Base-by-base conservation (phyloP, 1,140 invertebrate species). In the Calephelis virginiensis region DNA sequence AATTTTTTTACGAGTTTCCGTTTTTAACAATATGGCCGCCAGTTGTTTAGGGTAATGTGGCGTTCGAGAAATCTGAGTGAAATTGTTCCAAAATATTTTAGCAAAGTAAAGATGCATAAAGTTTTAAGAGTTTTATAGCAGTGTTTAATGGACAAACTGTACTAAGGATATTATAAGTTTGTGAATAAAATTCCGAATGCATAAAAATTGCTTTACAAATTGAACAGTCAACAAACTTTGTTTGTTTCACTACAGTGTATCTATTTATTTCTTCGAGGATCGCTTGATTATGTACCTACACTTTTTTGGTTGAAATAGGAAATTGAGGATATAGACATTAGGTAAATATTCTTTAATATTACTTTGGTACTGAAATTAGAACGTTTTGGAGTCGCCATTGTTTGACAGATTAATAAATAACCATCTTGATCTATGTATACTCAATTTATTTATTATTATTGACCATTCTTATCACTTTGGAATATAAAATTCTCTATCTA, bases 201-300 rank as follows among this genome's bases (percentile, higher is more conserved):
- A 74, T 73, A 78, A 74, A 85, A 81, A 86, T 85, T 78, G 78
- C 77, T 74, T 82, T 81, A 76, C 66, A 89, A 87, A 89, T 89
- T 89, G 82, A 85, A 89, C 84, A 92, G 87, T 91, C 89, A 92
- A 92, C 89, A 92, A 92, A 92, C 85, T 92, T 92, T 92, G 88
- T 91, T 92, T 91, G 85, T 91, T 89, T 87, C 83, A 86, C 79
- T 86, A 76, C 71, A 86, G 85, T 84, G 82, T 77, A 82, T 81
- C 76, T 78, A 83, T 83, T 82, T 83, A 79, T 82, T 88, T 78
- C 81, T 80, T 66, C 76, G 62, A 66, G 75, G 73, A 82, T 81
- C 82, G 83, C 70, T 80, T 75, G 81, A 91, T 84, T 91, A 91
- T 91, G 89, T 84, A 80, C 85, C 77, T 88, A 82, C 77, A 73